A percentile compares a stretch with the other conserved stretches of the same genome.
phyloP scores from a whole-genome alignment of 2,888 invertebrate genomes.

The Folsomia manolachei region DNA sequence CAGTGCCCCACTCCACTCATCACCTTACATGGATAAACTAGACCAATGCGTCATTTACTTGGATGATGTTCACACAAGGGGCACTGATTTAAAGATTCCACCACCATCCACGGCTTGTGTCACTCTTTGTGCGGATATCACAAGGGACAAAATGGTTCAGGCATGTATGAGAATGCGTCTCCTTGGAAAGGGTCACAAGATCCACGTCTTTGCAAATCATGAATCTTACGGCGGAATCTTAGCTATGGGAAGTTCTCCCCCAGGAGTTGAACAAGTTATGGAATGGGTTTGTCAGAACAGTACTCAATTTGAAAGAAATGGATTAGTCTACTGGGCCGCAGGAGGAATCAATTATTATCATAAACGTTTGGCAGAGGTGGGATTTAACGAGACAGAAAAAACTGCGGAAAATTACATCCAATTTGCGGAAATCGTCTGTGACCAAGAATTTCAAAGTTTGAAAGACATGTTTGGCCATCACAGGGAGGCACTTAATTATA shows the following conservation, averaged over 20 bases:
- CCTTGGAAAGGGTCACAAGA: conserved; percentile 32
- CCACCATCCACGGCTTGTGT: conserved; percentile 25
- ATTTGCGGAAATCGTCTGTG: conserved; percentile 9
- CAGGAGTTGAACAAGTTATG: conserved; percentile 25
- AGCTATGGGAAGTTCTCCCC: neutral
- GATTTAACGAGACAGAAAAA: neutral
- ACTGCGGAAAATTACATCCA: neutral
- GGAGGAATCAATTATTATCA: conserved; percentile 29
- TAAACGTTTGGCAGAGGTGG: conserved; percentile 25
- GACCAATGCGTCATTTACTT: conserved; percentile 36
- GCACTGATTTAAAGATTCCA: conserved; percentile 42
- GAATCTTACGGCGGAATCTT: conserved; percentile 28
- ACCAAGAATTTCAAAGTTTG: conserved; percentile 28
- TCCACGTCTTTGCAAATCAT: conserved; percentile 33
- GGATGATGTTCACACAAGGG: conserved; percentile 43
- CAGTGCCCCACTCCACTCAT: conserved; percentile 25
- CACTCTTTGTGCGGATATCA: conserved; percentile 33
- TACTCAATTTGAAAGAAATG: conserved; percentile 24
- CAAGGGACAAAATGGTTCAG: conserved; percentile 41
- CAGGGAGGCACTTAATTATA: neutral
- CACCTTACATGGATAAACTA: conserved; percentile 22
- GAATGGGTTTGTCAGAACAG: conserved; percentile 37
- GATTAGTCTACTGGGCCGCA: conserved; percentile 33
- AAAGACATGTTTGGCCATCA: conserved; percentile 27
- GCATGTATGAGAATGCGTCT: conserved; percentile 41